A percentile compares a stretch with the other conserved stretches of the same genome.
Evolutionary conservation across 2,113 vertebrate species (phyloP).

Genomic region (Chelonoidis abingdonii): DNA sequence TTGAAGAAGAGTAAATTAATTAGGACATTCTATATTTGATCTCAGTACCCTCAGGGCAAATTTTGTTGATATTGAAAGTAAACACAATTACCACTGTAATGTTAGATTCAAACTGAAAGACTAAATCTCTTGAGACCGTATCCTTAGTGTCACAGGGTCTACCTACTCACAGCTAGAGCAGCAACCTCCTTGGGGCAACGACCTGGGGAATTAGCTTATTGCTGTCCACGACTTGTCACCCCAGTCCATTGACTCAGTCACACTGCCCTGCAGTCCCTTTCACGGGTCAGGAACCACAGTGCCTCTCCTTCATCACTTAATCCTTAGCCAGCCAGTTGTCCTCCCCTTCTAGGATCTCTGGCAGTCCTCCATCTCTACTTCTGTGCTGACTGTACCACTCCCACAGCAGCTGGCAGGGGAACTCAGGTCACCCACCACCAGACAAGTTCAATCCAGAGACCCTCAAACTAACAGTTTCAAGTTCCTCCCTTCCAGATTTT

Average conservation of each 20-base stretch:
- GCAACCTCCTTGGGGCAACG: background rate
- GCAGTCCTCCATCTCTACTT: background rate
- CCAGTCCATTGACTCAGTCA: too few species aligned
- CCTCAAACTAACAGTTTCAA: background rate
- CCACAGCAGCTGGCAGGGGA: background rate
- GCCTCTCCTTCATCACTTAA: too few species aligned
- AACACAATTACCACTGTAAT: conserved; percentile 59
- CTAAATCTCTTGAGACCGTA: conserved; percentile 41
- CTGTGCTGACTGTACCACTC: too few species aligned
- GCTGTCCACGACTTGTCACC: too few species aligned
- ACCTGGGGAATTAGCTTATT: background rate
- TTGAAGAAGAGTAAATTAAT: conserved; percentile 53
- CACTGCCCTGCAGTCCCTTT: too few species aligned
- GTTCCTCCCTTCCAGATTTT: background rate
- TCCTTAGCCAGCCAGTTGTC: background rate
- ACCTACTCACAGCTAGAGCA: background rate
- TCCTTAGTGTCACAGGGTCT: background rate
- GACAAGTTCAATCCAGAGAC: background rate
- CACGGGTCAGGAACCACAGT: too few species aligned
- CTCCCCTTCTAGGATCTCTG: background rate
- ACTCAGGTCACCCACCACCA: background rate
- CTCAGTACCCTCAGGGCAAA: conserved; percentile 45
- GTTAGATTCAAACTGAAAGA: conserved; percentile 44
- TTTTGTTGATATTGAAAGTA: conserved; percentile 30
- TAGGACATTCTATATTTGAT: conserved; percentile 56